Evolutionary conservation across 2,113 vertebrate species (phyloP), one percentile per base, ranked within the genome.

Genomic region (Macroglossus sobrinus): DNA sequence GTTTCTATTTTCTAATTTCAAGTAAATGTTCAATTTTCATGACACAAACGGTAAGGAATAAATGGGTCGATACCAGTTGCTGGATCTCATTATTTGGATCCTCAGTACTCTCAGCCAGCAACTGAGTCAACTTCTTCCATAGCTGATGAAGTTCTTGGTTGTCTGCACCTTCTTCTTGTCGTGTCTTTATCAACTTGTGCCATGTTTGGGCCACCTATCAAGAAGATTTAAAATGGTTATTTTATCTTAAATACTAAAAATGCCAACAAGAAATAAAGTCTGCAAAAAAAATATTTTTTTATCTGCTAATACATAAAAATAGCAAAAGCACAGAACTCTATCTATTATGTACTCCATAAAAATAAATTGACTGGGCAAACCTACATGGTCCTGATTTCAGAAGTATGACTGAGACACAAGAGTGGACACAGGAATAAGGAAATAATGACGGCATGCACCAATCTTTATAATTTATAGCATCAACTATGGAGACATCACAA

Each of bases 151-250:
- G 98, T 88, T 99, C 99, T 38, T 98, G 97, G 61, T 98, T 99
- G 57, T 99, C 98, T 69, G 98, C 98, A 91, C 99, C 95, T 98
- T 98, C 99, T 28, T 99, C 98, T 94, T 99, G 98, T 68, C 98
- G 99, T 55, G 98, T 97, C 92, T 98, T 98, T 97, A 99, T 98
- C 21, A 99, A 92, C 69, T 98, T 99, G 91, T 98, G 98, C 99
- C 99, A 99, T 66, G 98, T 98, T 93, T 98, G 98, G 88, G 99
- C 99, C 81, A 99, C 98, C 99, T 99, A 97, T 63, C 75, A 97
- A 97, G 21, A 76, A 96, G 72, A 92, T 81, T 84, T 76, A 21
- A 90, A 89, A 74, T n/a, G 26, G 4, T 53, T 89, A 75, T 80
- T 92, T 61, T 45, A 84, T 45, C 19, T 43, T 71, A 96, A 84